Base-by-base conservation (phyloP, 2,888 invertebrate genomes). In the Orgyia antiqua region DNA sequence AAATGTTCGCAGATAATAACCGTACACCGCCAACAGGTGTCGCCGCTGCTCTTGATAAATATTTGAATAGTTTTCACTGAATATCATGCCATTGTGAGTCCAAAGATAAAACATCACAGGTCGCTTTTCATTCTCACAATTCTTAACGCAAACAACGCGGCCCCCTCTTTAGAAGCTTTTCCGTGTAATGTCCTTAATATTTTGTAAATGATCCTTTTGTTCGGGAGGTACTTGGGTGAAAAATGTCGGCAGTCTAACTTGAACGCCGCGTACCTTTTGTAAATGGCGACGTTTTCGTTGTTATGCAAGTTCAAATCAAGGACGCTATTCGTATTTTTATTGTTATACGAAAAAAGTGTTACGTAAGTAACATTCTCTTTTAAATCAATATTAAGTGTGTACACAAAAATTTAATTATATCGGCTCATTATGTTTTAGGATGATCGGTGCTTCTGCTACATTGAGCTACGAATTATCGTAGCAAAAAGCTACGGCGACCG, bases 61-160 rank as follows among this genome's bases (percentile, higher is more conserved):
- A 39, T 46, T 44, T 75, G 71, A 71, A 72, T 77, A 76, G 75
- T 77, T 74, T 61, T 65, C 55, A 48, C 46, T 35, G 42, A 48
- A 51, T 58, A 65, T 60, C 55, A 58, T 49, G 33, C 42, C 44
- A 53, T 60, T 57, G 56, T 64, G 39, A 32, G 38, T 31, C 24
- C 43, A 43, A 38, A 57, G 62, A 66, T 64, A 58, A 61, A 58
- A 51, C 45, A 35, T 25, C 40, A 19, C 34, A 25, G 30, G 28
- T 35, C 25, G 36, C 42, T 47, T 53, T 59, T 52, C 48, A 46
- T 38, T 45, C 13, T 31, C 36, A 44, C 47, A 45, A 54, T 57
- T 58, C 51, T 49, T 52, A 50, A 44, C 29, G 49, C 48, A 58
- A 61, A 62, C 58, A 57, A 43, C 43, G 39, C 42, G 45, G 29